Evolutionary conservation across 1,140 invertebrate species (phyloP), one percentile per base, ranked within the genome.

Genomic region (Harpegnathos saltator): DNA sequence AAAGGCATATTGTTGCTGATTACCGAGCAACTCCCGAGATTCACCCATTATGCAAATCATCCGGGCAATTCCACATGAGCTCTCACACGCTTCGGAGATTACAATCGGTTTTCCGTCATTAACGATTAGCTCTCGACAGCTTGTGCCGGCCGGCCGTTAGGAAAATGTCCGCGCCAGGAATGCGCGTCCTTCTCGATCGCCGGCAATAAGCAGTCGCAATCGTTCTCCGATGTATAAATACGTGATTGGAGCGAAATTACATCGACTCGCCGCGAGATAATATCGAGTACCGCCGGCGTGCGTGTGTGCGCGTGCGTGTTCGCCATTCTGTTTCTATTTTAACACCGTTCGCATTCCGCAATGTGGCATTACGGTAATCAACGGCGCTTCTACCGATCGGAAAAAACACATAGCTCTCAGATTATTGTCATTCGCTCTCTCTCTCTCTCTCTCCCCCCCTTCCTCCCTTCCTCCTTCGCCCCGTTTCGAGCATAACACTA

Each of bases 1-100:
- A 85, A 85, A 85, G 68, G 63, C 44, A 68, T 61, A 85, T 83
- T 75, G 84, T 85, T 54, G 80, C 71, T 17, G 81, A 58, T 75
- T 58, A 48, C 33, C 59, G 68, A 33, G 54, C 38, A 82, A 82
- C 69, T 71, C 73, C 69, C 38, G 17, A 56, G 83, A 85, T 82
- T 82, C 68, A 52, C 22, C 69, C 44, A 61, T 29, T 72, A 73
- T 83, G 85, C 68, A 82, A 82, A 82, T 82, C 56, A 62, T 74
- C 26, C 58, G 26, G 44, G 15, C 69, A 74, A 74, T 82, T 74
- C 69, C 62, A 74, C 69, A 62, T 38, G 29, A 74, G 69, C 69
- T 74, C 69, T 74, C 38, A 50, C 69, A 62, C 44, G 19, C 56
- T 52, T 52, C 78, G 14, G 26, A 69, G 63, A 80, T 80, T 19